Evolutionary conservation across 2,888 invertebrate species (phyloP).

Genomic region (Rotaria socialis): DNA sequence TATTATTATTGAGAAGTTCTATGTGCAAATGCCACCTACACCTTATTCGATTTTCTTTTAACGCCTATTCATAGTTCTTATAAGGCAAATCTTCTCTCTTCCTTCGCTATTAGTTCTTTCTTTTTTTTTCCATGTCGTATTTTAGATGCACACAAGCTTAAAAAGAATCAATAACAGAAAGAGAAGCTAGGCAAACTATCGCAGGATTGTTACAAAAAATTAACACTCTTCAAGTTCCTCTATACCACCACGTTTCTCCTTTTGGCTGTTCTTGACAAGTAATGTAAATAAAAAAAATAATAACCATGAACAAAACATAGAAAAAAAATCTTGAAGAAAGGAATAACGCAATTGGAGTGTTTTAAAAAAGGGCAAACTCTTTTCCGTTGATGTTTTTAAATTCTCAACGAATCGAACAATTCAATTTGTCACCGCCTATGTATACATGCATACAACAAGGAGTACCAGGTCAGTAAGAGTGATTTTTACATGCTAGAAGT

Average conservation of each 20-base stretch:
- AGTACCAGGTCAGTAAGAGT: background rate
- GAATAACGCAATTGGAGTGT: background rate
- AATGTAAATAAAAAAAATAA: background rate
- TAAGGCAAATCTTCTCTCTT: no score
- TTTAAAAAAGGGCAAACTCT: background rate
- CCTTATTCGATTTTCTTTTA: no score
- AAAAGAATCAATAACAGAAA: background rate
- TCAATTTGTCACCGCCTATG: background rate
- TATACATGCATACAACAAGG: no score
- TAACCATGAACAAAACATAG: background rate
- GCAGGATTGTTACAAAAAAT: background rate
- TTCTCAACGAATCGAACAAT: background rate
- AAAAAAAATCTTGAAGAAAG: background rate
- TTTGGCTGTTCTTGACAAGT: background rate
- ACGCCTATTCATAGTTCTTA: no score
- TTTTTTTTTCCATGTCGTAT: background rate
- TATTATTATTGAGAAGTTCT: no score
- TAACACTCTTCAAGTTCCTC: background rate
- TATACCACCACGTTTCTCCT: background rate
- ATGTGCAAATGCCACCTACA: no score
- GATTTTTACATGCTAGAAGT: no score
- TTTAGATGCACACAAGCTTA: background rate
- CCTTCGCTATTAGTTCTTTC: no score
- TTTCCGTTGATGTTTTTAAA: background rate
- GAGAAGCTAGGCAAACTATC: background rate